phyloP scores from a whole-genome alignment of 2,113 vertebrate species.

The Mus pahari region DNA sequence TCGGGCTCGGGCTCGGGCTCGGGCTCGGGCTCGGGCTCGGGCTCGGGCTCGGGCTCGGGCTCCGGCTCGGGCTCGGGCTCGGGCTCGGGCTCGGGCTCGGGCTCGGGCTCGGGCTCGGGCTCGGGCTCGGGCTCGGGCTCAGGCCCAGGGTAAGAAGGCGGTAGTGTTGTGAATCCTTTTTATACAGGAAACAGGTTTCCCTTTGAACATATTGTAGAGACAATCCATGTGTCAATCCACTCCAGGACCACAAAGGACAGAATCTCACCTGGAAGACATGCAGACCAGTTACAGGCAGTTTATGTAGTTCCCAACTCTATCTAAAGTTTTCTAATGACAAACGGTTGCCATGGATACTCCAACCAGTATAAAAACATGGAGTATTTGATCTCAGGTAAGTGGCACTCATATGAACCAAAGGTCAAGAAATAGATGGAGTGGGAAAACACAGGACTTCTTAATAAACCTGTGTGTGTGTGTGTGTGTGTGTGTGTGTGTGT shows the following conservation, averaged over 20 bases:
- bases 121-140: no score
- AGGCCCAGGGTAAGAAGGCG: no score
- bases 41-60: not conserved
- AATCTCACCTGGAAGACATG: not conserved
- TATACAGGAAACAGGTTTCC: not conserved
- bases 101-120: not conserved
- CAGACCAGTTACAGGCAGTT: not conserved
- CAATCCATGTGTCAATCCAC: not conserved
- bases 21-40: no score
- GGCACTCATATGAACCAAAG: not conserved
- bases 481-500: no score
- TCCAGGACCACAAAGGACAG: not conserved
- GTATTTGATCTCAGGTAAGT: not conserved
- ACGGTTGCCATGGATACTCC: not conserved
- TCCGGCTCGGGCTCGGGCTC: accelerated
- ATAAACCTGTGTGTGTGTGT: not conserved
- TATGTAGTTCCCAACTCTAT: not conserved
- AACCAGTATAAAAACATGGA: not conserved
- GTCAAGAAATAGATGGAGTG: constrained; percentile 60
- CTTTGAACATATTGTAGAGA: constrained; percentile 30
- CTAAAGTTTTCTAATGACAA: not conserved
- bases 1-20: accelerated
- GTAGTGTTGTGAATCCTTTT: not conserved
- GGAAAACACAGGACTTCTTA: constrained; percentile 49
- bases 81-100: no score